Evolutionary conservation across 2,888 invertebrate genomes (phyloP).

Genomic region (Sussaba pulchella): DNA sequence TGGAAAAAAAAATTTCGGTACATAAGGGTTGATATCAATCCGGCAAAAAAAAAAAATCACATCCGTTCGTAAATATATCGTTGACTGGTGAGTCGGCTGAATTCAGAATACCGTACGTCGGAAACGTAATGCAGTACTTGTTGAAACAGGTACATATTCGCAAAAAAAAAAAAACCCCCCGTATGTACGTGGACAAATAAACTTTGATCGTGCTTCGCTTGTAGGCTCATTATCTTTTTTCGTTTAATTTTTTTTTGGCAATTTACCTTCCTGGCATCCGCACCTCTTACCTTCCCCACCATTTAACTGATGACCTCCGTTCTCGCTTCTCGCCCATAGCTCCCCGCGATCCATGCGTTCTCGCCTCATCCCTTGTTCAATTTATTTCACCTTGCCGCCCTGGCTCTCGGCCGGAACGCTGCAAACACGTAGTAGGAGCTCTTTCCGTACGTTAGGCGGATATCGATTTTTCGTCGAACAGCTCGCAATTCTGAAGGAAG

Average conservation of each 20-base stretch:
- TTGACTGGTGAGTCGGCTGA: no score
- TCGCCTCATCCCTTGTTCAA: conserved; percentile 33
- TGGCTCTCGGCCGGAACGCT: conserved; percentile 19
- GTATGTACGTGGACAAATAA: conserved; percentile 67
- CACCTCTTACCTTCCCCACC: background rate
- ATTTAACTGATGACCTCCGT: background rate
- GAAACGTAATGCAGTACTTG: no score
- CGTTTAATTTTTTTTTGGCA: conserved; percentile 37
- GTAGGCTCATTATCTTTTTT: conserved; percentile 39
- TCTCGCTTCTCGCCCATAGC: conserved; percentile 18
- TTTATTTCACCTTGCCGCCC: conserved; percentile 49
- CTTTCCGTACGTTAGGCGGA: conserved; percentile 50
- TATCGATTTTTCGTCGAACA: conserved; percentile 58
- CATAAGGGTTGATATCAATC: no score
- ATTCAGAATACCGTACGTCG: no score
- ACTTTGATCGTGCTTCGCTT: conserved; percentile 63
- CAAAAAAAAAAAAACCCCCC: conserved; percentile 17
- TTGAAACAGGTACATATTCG: no score
- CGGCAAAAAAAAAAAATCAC: no score
- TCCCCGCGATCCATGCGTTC: conserved; percentile 29
- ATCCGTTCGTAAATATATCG: no score
- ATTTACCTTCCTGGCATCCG: conserved; percentile 59
- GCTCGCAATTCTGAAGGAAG: conserved; percentile 38
- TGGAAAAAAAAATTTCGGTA: no score
- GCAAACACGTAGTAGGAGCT: conserved; percentile 53